Percentiles rank a stretch among this genome's conserved stretches.
Conservation (phyloP, 2,888 invertebrate species). For the Himalopsyche tibetana region DNA sequence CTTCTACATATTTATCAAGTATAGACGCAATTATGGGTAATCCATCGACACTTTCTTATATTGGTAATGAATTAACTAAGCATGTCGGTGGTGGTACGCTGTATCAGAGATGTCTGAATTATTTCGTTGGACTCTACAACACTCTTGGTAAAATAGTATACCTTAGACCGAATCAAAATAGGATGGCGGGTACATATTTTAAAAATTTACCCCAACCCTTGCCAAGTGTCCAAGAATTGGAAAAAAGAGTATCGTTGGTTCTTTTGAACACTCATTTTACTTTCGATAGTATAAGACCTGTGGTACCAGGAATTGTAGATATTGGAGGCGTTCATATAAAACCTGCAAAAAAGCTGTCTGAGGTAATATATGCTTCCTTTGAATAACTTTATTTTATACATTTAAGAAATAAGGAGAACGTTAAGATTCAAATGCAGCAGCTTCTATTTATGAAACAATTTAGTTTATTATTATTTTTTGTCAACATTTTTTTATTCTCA, state of each 20-base stretch:
- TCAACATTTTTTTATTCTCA: no score
- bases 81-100: conserved; percentile 72
- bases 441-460: no score
- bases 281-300: conserved; percentile 73
- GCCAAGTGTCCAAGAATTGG: conserved; percentile 72
- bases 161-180: conserved; percentile 70
- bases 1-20: conserved; percentile 66
- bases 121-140: conserved; percentile 69
- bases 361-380: conserved; percentile 67
- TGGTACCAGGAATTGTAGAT: conserved; percentile 77
- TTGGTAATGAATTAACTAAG: conserved; percentile 72
- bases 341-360: conserved; percentile 69
- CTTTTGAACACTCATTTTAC: conserved; percentile 76
- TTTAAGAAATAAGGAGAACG: no score
- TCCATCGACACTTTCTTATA: conserved; percentile 73
- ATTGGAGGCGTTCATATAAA: conserved; percentile 78
- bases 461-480: no score
- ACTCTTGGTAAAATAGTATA: conserved; percentile 68
- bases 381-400: no score
- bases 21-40: conserved; percentile 74
- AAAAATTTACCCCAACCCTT: conserved; percentile 70
- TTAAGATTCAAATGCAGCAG: no score
- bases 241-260: conserved; percentile 72
- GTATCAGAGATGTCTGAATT: conserved; percentile 71
- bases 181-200: conserved; percentile 69